These are phyloP conservation scores for Dendrocopos noguchii DNA, from an alignment of 2,113 vertebrate species.

Conservation along the genomic window DNA sequence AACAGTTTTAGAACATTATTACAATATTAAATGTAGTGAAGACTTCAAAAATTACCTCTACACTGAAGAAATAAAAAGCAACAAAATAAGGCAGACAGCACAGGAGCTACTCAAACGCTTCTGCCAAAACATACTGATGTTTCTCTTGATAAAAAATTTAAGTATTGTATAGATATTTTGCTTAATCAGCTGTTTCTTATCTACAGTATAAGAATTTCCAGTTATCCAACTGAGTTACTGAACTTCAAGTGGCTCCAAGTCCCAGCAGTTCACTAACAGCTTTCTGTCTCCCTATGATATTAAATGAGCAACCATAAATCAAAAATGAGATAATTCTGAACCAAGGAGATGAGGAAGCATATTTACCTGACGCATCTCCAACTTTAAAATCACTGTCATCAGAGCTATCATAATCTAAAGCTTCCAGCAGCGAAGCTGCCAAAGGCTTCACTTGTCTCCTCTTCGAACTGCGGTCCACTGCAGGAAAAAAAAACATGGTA, in stretches of 20 bases:
- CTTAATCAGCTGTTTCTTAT: neutral
- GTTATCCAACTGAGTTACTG: neutral
- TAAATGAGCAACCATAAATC: neutral
- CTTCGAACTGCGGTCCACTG: constrained; percentile 97
- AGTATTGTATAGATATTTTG: neutral
- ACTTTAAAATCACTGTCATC: constrained; percentile 99
- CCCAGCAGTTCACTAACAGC: neutral
- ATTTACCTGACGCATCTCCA: constrained; percentile 95
- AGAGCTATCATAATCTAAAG: constrained; percentile 98
- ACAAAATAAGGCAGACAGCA: neutral
- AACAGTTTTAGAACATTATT: neutral
- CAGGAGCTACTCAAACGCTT: neutral
- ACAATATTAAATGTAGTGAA: neutral
- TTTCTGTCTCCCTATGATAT: neutral
- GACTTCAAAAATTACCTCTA: neutral
- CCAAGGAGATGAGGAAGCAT: neutral
- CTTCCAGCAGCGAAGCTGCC: constrained; percentile 95
- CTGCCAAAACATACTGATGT: neutral
- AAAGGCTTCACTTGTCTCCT: constrained; percentile 97
- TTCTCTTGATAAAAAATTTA: neutral
- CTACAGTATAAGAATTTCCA: neutral
- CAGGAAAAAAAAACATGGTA: neutral
- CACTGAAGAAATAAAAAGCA: neutral
- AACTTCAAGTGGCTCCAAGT: neutral
- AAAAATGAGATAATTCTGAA: neutral